Conservation (phyloP, 2,113 vertebrate species). For the Neodon shergylaensis region DNA sequence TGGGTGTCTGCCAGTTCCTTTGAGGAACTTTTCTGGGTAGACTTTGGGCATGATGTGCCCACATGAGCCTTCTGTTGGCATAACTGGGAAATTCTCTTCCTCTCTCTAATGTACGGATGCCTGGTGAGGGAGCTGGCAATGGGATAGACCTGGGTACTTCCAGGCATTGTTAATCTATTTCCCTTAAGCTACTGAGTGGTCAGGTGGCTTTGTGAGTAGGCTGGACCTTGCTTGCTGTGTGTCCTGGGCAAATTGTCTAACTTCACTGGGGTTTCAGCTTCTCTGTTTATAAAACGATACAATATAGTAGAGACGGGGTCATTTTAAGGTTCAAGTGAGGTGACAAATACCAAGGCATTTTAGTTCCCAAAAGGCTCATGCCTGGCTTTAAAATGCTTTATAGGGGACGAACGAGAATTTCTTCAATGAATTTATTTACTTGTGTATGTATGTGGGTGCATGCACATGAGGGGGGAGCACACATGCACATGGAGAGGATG, state of each 20-base stretch:
- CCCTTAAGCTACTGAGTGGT: neutral
- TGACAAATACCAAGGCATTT: neutral
- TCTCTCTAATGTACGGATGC: neutral
- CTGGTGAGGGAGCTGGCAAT: no score
- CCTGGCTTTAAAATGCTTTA: neutral
- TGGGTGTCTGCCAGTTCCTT: neutral
- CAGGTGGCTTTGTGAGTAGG: neutral
- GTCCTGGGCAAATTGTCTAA: neutral
- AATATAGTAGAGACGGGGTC: rapidly evolving
- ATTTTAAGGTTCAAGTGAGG: neutral
- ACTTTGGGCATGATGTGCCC: neutral
- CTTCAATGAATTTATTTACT: neutral
- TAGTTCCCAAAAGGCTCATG: neutral
- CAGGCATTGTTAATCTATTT: neutral
- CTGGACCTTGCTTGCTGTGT: neutral
- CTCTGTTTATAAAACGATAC: neutral
- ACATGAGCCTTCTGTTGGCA: neutral
- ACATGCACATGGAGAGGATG: no score
- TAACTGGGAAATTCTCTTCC: neutral
- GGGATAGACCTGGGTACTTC: neutral
- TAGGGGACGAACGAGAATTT: neutral
- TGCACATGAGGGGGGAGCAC: neutral
- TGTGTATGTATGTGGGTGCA: neutral
- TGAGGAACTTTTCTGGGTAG: neutral
- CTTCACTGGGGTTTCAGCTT: neutral